Base-by-base conservation (phyloP, 2,888 invertebrate genomes). In the Leucozona laternaria region DNA sequence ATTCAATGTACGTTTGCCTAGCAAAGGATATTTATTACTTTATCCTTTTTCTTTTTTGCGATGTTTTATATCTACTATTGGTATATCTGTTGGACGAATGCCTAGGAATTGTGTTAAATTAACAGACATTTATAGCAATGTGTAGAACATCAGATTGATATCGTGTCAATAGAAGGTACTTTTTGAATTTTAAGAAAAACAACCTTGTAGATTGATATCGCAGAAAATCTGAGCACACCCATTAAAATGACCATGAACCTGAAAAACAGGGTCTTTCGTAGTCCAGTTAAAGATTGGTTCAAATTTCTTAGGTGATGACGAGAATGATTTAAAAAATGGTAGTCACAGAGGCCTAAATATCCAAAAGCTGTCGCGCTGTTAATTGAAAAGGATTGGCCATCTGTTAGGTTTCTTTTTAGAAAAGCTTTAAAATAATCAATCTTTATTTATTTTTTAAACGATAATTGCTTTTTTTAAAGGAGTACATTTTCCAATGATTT, bases 91-190 rank as follows among this genome's bases (percentile, higher is more conserved):
- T 17, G 53, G 55, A 1, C 43, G 34, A n/a, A 66, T 64, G 40
- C 25, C 70, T 48, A 76, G 53, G 72, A 68, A 48, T 68, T 80
- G 34, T 68, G 76, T 66, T 76, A 31, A 77, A 55, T 50, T 17
- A 84, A 71, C 64, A 73, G 60, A 50, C 66, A 22, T 40, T 0
- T 55, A 40, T 45, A 28, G 68, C 55, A 80, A 66, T 71, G 77
- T 80, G 72, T 62, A 55, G 60, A 80, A 53, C 72, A 80, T 72
- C 20, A 77, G 85, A 85, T 80, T 72, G 48, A 80, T 85, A 85
- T 85, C 85, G 72, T 50, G 28, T 68, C 53, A 53, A 10, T n/a
- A 53, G 15, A 15, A 37, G 0, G 45, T 37, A 10, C 1, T 37
- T 17, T 13, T 66, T 2, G 15, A 28, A 40, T 34, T 8, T 48